Base-by-base conservation (phyloP, 92 coral and sea anemone genomes). In the Plumapathes pennacea region DNA sequence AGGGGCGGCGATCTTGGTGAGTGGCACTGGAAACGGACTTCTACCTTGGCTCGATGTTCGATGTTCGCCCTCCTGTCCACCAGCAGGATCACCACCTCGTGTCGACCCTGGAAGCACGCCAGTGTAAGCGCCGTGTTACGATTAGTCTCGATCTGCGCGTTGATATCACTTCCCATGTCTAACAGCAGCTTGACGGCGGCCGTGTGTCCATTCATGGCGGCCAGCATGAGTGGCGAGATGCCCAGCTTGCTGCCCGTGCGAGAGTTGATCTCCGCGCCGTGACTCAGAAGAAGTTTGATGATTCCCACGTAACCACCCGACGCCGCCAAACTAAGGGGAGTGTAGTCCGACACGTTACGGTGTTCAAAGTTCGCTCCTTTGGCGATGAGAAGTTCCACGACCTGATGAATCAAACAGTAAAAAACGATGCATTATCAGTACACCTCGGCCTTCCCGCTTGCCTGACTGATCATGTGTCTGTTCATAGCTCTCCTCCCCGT, bases 111-210 rank as follows among this genome's bases (percentile, higher is more conserved):
- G 51, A 92, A 92, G 59, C 98, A 92, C 21, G 98, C 98, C 63
- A 92, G 66, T 1, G 98, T 92, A 73, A 92, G 39, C 7, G 98
- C 98, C 10, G 98, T 92, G 65, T 92, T 92, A 52, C 96, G 78
- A 42, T 92, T 92, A 59, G 98, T 92, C 78, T 92, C 98, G 50
- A 92, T 92, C 92, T 92, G 98, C 17, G 98, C 98, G 81, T 92
- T 92, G 53, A 92, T 92, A 70, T 92, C 98, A 44, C 96, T 89
- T 6, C 98, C 98, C 96, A 80, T 88, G 38, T 92, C 98, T 36
- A 92, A 33, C 48, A 92, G 76, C 10, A 88, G 89, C 52, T 92
- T 92, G 38, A 92, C 98, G 21, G 98, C 95, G 33, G 96, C 84
- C 12, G 96, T 84, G 58, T 92, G 98, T 8, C 98, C 98, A 64